Base-by-base conservation (phyloP, 2,888 invertebrate species). In the Parapristionchus giblindavisi region DNA sequence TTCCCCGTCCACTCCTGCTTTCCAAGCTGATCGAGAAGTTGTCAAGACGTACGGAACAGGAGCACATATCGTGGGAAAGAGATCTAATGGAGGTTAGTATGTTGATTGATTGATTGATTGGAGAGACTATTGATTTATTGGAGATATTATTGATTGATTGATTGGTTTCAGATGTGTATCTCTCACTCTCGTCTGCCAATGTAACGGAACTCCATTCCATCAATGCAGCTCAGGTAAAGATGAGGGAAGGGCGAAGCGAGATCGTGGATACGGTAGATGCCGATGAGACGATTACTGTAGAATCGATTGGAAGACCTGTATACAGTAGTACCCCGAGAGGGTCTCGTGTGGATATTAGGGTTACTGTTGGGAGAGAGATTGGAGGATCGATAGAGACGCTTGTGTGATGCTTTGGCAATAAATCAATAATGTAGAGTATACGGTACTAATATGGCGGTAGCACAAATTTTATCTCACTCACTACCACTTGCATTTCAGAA, bases 221-320 rank as follows among this genome's bases (percentile, higher is more conserved):
- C 40, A 71, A 71, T 34, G 71, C 71, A 29, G 71, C 71, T 2
- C 71, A 71, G 71, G 71, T 71, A 68, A n/a, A 68, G 32, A 52
- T 14, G 34, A 68, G 40, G 68, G 52, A 52, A 36, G 27, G 36
- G 6, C n/a, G 43, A 48, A 68, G 34, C n/a, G 40, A 36, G 34
- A 34, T 51, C 14, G n/a, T n/a, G n/a, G n/a, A n/a, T n/a, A n/a
- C n/a, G n/a, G n/a, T n/a, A n/a, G n/a, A n/a, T 29, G 17, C 63
- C 5, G 24, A 65, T 4, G 27, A 65, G 63, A n/a, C n/a, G n/a
- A 65, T 65, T 43, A 65, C 40, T 27, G 43, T 65, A 27, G 43
- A 54, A 29, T 68, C 24, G 34, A 68, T 56, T 36, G 56, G 51
- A n/a, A 27, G 27, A 34, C 71, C 71, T n/a, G 29, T 40, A 3